A percentile compares a stretch with the other conserved stretches of the same genome.
These are phyloP conservation scores for Druon quercuslanigerum DNA, from an alignment of 1,140 invertebrate genomes.

Conservation along the genomic window DNA sequence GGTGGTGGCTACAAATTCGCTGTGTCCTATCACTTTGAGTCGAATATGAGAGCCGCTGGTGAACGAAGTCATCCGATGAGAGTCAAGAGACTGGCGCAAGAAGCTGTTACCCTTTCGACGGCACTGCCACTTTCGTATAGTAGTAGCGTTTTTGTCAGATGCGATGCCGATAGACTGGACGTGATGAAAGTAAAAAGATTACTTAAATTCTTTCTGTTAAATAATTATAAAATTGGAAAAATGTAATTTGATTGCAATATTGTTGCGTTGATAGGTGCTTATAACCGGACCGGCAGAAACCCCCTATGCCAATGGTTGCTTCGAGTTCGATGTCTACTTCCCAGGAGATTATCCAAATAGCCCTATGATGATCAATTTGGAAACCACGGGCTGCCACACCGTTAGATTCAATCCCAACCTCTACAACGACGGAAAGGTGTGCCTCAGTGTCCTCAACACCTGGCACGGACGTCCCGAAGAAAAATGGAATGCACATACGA, in stretches of 20 bases:
- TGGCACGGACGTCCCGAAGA: conserved; percentile 99
- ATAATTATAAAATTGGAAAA: conserved; percentile 8
- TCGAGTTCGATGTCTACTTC: conserved; percentile 94
- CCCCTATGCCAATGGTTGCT: conserved; percentile 92
- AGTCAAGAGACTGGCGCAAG: conserved; percentile 95
- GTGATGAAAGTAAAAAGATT: conserved; percentile 88
- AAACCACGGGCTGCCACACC: conserved; percentile 94
- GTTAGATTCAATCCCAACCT: conserved; percentile 98
- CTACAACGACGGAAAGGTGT: conserved; percentile 98
- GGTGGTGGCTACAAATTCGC: conserved; percentile 87
- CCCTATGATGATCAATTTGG: conserved; percentile 92
- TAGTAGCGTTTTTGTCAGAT: conserved; percentile 96
- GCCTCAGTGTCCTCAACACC: conserved; percentile 95
- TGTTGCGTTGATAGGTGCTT: conserved; percentile 80
- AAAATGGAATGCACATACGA: conserved; percentile 98
- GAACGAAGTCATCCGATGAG: conserved; percentile 89
- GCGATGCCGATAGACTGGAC: conserved; percentile 94
- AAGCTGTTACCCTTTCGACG: conserved; percentile 95
- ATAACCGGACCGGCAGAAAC: conserved; percentile 94
- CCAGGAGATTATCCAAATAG: conserved; percentile 89
- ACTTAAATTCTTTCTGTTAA: conserved; percentile 8
- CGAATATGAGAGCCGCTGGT: conserved; percentile 89
- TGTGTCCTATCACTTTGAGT: conserved; percentile 94
- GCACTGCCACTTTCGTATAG: conserved; percentile 94
- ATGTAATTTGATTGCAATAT: background rate